phyloP scores from a whole-genome alignment of 1,140 invertebrate genomes.

The Pomacea maculata region DNA sequence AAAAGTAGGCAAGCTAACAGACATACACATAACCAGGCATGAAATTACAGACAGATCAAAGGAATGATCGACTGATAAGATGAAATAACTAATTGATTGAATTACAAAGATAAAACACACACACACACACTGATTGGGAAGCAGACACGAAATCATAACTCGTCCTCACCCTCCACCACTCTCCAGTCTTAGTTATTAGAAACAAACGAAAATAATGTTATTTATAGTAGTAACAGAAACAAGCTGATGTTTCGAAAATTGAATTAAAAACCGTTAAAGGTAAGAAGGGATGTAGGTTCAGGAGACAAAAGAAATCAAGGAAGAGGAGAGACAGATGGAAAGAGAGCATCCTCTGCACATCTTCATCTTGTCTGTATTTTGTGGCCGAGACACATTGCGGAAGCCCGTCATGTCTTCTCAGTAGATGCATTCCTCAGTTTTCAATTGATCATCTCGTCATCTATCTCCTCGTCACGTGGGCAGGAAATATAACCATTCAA shows the following conservation, averaged over 20 bases:
- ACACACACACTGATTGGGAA: neutral
- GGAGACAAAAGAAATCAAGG: neutral
- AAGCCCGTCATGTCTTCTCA: no score
- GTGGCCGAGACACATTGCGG: neutral
- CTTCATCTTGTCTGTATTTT: neutral
- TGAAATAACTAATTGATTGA: no score
- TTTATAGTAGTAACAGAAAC: neutral
- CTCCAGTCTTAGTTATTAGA: neutral
- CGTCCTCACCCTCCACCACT: no score
- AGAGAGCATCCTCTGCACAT: neutral
- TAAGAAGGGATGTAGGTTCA: neutral
- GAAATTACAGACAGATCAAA: neutral
- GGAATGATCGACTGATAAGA: no score
- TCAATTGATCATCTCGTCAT: neutral
- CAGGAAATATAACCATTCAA: neutral
- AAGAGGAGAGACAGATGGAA: conserved; percentile 20
- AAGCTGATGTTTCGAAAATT: neutral
- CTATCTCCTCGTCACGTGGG: neutral
- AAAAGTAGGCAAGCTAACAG: neutral
- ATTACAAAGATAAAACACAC: neutral
- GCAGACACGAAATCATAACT: neutral
- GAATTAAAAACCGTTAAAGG: neutral
- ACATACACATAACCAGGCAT: neutral
- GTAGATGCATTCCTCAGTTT: neutral
- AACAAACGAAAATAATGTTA: neutral